These are phyloP conservation scores for Plecturocebus donacophilus DNA, from an alignment of 2,113 vertebrate species.

Conservation along the genomic window DNA sequence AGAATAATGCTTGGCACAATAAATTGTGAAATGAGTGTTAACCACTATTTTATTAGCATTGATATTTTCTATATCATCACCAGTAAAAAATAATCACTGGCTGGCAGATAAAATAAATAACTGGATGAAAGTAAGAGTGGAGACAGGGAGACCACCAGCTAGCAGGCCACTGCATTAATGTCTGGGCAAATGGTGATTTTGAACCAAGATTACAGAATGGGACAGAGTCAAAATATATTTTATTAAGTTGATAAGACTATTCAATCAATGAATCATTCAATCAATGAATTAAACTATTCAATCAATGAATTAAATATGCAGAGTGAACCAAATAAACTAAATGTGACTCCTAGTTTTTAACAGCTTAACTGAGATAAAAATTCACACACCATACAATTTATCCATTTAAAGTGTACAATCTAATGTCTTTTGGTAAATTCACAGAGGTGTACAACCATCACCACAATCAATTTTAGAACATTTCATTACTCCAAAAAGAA, in stretches of 20 bases:
- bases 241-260: not conserved
- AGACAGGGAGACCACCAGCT: not conserved
- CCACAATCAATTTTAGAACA: not conserved
- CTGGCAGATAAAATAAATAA: not conserved
- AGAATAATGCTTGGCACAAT: not conserved
- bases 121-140: not conserved
- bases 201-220: not conserved
- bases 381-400: not conserved
- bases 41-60: not conserved
- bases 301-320: not conserved
- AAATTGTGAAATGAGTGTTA: not conserved
- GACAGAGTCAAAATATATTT: not conserved
- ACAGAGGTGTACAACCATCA: not conserved
- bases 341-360: not conserved
- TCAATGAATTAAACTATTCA: not conserved
- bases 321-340: not conserved
- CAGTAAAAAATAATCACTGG: not conserved
- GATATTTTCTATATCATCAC: not conserved
- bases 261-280: not conserved
- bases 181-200: not conserved
- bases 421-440: not conserved
- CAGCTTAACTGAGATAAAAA: not conserved
- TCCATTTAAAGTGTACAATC: not conserved
- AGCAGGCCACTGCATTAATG: not conserved
- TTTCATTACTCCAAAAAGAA: not conserved